Conservation (phyloP, 2,113 vertebrate genomes). For the Zapornia atra region DNA sequence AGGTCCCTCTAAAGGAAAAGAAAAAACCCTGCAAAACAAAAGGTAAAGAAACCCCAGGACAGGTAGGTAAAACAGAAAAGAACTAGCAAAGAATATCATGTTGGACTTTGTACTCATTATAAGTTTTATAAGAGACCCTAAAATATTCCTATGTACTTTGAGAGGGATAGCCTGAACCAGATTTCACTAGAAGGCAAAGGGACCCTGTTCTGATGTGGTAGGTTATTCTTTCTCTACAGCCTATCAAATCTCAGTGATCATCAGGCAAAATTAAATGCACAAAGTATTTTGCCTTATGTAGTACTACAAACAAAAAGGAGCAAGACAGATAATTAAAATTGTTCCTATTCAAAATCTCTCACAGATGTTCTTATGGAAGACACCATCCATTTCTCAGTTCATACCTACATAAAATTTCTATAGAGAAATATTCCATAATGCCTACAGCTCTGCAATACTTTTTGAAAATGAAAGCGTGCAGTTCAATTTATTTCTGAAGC, state of each 20-base stretch:
- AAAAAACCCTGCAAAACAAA: not conserved
- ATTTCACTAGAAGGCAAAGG: not conserved
- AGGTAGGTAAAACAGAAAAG: not conserved
- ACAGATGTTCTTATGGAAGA: not conserved
- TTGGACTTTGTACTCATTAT: not conserved
- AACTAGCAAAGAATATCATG: not conserved
- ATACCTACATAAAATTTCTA: not conserved
- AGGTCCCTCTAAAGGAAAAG: not conserved
- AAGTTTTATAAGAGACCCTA: not conserved
- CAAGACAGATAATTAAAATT: not conserved
- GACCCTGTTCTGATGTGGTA: not conserved
- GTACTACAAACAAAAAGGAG: not conserved
- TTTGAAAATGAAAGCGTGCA: not conserved
- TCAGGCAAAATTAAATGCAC: not conserved
- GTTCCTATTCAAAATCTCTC: not conserved
- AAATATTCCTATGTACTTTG: not conserved
- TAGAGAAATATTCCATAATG: not conserved
- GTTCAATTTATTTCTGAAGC: not conserved
- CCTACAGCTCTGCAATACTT: not conserved
- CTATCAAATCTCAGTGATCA: not conserved
- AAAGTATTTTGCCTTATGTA: not conserved
- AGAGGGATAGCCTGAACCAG: not conserved
- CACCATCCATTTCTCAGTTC: not conserved
- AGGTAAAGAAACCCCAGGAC: not conserved
- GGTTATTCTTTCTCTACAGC: not conserved